phyloP scores from a whole-genome alignment of 2,113 vertebrate genomes.

The Proterorhinus semilunaris region DNA sequence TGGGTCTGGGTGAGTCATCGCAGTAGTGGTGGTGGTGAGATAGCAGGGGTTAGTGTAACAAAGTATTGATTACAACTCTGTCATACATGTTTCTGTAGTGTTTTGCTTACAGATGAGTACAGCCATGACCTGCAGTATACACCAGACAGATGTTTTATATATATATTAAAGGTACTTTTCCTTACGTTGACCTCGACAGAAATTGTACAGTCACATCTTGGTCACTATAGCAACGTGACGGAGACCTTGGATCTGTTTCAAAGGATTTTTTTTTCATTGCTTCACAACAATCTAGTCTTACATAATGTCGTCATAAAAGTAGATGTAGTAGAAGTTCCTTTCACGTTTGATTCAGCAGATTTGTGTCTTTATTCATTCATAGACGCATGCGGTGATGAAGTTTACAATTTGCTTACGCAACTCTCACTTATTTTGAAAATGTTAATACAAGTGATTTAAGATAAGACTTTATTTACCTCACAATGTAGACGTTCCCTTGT shows the following conservation, averaged over 20 bases:
- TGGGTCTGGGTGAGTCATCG: background rate
- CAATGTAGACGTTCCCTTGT: no score
- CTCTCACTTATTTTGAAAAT: no score
- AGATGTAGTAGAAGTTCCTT: background rate
- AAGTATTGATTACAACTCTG: no score
- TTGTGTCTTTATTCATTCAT: background rate
- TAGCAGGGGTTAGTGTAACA: no score
- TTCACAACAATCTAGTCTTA: background rate
- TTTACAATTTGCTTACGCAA: no score
- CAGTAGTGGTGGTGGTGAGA: background rate
- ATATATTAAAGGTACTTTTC: background rate
- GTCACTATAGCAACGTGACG: constrained; percentile 6
- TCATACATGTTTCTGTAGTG: background rate
- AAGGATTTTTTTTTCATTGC: background rate
- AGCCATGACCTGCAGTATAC: background rate
- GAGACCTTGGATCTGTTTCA: background rate
- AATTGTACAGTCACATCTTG: background rate
- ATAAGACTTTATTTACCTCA: no score
- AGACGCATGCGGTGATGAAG: no score
- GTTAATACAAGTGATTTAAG: no score
- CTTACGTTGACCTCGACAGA: background rate
- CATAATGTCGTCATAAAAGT: background rate
- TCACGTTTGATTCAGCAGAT: background rate
- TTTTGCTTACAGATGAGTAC: background rate
- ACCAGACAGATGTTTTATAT: background rate